Evolutionary conservation across 2,797 vertebrate species (phyloP), one percentile per base, ranked within the genome.

Genomic region (Yasuhikotakia modesta): DNA sequence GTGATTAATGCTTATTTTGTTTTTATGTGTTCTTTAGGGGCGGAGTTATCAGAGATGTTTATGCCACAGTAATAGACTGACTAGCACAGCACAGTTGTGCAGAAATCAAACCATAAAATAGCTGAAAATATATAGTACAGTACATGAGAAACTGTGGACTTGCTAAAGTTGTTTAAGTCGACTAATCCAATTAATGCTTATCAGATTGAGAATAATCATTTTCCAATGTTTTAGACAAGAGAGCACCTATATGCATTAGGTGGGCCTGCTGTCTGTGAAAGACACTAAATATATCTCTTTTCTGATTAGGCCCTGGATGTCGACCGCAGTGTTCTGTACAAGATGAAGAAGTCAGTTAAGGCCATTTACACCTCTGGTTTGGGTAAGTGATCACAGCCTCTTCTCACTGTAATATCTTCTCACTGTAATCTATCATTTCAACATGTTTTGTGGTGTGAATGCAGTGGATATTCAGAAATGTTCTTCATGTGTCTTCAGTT

Each of bases 331-430:
- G 97, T 98, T 82, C 93, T 99, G 78, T 97, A 99, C 91, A 99
- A 99, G 90, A 99, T 99, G 98, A 99, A 99, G 92, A 99, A 99
- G 87, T 98, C 98, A 0, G 97, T 99, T 80, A 99, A 99, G 92
- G 94, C 98, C 79, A 99, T 99, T 89, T 98, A 98, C 87, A 84
- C 95, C 64, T 99, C 98, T 76, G 98, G 98, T 84, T 91, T 99
- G 66, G 96, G 97, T 99, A 89, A 96, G 96, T 95, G 74, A 21
- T 45, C 78, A 53, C 32, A 8, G n/a, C 22, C 66, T 67, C 64
- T 84, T 73, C 63, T 72, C 27, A 16, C 22, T 63, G 46, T 53
- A 21, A 39, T 72, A n/a, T 67, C 64, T 84, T 73, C 63, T 72
- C 27, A 16, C 22, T 63, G 46, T 53, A 21, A 39, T 72, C 35